Percentiles rank a stretch among this genome's conserved stretches.
Evolutionary conservation across 2,113 vertebrate genomes (phyloP).

Genomic region (Falco punctatus): DNA sequence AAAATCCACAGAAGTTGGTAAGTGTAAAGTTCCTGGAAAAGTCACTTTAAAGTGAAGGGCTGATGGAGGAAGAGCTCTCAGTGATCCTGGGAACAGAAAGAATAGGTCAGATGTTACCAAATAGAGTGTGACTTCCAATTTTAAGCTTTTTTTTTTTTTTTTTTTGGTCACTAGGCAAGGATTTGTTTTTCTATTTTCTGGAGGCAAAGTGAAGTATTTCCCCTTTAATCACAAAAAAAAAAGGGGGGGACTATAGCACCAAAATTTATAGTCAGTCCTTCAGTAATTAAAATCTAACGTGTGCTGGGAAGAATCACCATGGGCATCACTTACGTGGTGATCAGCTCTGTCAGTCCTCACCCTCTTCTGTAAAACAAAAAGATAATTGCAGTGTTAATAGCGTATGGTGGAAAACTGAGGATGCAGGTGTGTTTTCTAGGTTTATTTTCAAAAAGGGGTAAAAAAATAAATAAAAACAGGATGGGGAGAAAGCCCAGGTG

Average conservation of each 20-base stretch:
- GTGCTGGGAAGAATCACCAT: background rate
- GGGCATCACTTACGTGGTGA: background rate
- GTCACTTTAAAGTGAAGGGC: background rate
- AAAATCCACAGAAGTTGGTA: background rate
- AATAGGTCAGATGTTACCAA: background rate
- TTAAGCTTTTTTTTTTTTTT: background rate
- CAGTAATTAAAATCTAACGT: accelerated
- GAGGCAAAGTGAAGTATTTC: background rate
- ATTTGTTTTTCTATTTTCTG: background rate
- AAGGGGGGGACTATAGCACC: accelerated
- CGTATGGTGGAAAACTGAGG: background rate
- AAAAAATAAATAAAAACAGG: background rate
- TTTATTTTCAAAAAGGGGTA: background rate
- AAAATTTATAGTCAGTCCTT: accelerated
- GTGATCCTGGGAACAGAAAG: background rate
- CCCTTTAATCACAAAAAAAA: background rate
- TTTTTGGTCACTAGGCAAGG: background rate
- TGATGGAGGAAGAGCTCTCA: background rate
- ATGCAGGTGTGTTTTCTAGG: background rate
- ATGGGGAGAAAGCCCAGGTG: background rate
- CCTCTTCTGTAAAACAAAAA: conserved; percentile 65
- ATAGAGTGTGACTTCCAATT: background rate
- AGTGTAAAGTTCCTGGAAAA: background rate
- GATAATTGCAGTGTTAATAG: background rate
- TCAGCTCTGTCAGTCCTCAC: conserved; percentile 25